Conservation (phyloP, 2,888 invertebrate genomes). For the Fissipunctia ypsillon region DNA sequence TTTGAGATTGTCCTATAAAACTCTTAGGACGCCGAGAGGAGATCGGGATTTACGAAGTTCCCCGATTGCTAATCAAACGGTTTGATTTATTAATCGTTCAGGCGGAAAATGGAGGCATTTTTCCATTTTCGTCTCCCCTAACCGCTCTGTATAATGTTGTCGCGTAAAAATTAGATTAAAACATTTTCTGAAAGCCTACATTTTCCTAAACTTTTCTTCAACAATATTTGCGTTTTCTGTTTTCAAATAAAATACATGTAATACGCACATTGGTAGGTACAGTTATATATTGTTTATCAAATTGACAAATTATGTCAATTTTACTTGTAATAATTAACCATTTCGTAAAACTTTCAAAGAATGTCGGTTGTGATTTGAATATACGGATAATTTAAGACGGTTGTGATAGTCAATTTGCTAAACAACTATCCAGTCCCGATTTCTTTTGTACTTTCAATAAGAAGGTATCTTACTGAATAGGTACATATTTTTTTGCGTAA, state of each 20-base stretch:
- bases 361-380: no score
- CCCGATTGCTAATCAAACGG: slow-evolving; percentile 54
- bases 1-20: slow-evolving; percentile 23
- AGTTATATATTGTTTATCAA: no score
- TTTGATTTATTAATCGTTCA: slow-evolving; percentile 51
- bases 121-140: slow-evolving; percentile 26
- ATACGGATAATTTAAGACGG: no score
- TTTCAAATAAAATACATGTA: background rate
- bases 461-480: no score
- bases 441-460: no score
- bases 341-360: no score
- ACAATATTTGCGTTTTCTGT: background rate
- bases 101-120: slow-evolving; percentile 48
- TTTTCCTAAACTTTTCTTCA: background rate
- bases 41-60: slow-evolving; percentile 43
- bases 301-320: no score
- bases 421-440: no score
- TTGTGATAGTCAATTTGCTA: no score
- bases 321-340: no score
- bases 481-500: no score
- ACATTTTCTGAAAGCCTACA: slow-evolving; percentile 1
- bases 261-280: background rate
- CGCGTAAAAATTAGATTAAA: slow-evolving; percentile 29
- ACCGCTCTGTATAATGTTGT: slow-evolving; percentile 21
- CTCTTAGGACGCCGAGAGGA: slow-evolving; percentile 18